Base-by-base conservation (phyloP, 2,113 vertebrate genomes). In the Plotosus lineatus region DNA sequence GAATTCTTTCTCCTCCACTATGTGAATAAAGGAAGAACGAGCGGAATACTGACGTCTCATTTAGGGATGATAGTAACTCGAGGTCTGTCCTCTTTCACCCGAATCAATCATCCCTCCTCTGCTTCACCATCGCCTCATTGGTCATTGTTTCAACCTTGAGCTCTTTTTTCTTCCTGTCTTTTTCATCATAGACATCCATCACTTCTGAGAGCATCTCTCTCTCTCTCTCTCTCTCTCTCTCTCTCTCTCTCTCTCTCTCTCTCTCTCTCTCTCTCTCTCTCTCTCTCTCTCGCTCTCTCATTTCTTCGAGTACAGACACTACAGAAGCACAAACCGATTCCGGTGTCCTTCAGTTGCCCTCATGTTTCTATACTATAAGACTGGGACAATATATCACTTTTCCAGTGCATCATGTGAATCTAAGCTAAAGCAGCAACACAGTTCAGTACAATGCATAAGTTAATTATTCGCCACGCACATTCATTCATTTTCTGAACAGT, bases 71-170 rank as follows among this genome's bases (percentile, higher is more conserved):
- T 81, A 66, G 84, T 86, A 60, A 77, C 68, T 81, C 77, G 38
- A 79, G 81, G 85, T 85, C 86, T 79, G 55, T 72, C 60, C 61
- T 88, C 81, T 89, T 83, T 90, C 88, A 83, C 85, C 76, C 14
- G 23, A 84, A 91, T 92, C 75, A 84, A 91, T 91, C 89, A 88
- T 86, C 75, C 82, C 75, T 60, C 36, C 36, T 38, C 83, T 84
- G 82, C 71, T 82, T 46, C 66, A 58, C 28, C 9, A 50, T 82
- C 60, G 85, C 84, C 85, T 91, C 88, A 82, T 85, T 86, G 85
- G 80, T 90, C 88, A 85, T 82, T 83, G 87, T 87, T 91, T 90
- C 86, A 89, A 86, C 88, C 86, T 88, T 90, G 81, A 85, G 78
- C 17, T n/a, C 69, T 79, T 87, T 48, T 73, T n/a, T 50, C 58